Evolutionary conservation across 2,113 vertebrate genomes (phyloP).

Genomic region (Hippocampus abdominalis): DNA sequence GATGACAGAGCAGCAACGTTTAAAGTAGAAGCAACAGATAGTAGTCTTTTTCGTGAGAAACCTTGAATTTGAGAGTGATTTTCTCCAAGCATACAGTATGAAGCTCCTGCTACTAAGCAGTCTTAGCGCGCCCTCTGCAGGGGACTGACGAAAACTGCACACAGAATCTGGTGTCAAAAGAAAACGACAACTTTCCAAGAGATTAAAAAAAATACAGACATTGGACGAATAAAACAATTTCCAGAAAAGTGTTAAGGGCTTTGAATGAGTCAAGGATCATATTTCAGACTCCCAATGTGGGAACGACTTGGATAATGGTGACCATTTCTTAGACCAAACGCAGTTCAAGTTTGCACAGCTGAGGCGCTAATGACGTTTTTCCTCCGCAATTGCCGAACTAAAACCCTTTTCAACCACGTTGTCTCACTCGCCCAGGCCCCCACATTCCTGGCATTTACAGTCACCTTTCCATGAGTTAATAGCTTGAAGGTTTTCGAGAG

Average conservation of each 20-base stretch:
- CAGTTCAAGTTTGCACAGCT: neutral
- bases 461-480: slow-evolving; percentile 21
- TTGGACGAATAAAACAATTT: neutral
- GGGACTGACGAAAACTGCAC: slow-evolving; percentile 7
- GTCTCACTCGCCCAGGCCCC: neutral
- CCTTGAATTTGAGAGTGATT: neutral
- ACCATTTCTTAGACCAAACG: neutral
- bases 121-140: slow-evolving; percentile 66
- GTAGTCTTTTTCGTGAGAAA: neutral
- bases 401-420: neutral
- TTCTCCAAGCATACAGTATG: neutral
- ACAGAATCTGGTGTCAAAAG: neutral
- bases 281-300: neutral
- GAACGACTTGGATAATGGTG: neutral
- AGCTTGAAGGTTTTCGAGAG: neutral
- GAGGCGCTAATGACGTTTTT: neutral
- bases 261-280: neutral
- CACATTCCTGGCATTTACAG: slow-evolving; percentile 10
- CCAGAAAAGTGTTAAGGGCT: neutral
- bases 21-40: neutral
- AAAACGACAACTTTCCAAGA: neutral
- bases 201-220: neutral
- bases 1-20: neutral
- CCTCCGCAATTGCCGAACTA: neutral
- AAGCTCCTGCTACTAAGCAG: slow-evolving; percentile 26